Conservation (phyloP, 2,888 invertebrate species). For the Acanthosoma haemorrhoidale region DNA sequence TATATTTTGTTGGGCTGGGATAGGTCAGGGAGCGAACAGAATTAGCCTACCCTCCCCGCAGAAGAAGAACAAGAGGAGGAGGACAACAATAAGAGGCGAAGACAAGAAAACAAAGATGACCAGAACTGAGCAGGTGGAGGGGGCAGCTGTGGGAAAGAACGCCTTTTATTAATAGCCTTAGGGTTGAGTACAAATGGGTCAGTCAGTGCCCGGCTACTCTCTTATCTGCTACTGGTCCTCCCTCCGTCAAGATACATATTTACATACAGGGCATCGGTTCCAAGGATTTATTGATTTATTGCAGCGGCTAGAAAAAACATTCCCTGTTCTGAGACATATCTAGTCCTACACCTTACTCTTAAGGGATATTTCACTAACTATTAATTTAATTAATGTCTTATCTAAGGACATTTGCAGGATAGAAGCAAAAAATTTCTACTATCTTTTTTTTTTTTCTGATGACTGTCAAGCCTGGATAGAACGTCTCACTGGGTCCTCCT, state of each 20-base stretch:
- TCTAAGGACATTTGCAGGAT: not conserved
- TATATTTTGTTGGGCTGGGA: not conserved
- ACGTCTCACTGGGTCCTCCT: not conserved
- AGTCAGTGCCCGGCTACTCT: not conserved
- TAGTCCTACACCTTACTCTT: not conserved
- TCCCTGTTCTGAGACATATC: not conserved
- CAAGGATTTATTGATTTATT: too few relatives aligned
- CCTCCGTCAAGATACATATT: too few relatives aligned
- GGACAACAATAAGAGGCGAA: not conserved
- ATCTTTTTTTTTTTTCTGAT: not conserved
- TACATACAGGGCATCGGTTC: too few relatives aligned
- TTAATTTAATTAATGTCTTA: not conserved
- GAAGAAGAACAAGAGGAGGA: too few relatives aligned
- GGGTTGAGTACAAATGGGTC: not conserved
- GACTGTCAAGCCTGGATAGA: not conserved
- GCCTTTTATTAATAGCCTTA: not conserved
- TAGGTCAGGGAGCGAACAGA: not conserved
- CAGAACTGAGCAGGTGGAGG: not conserved
- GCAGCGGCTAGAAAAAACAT: too few relatives aligned
- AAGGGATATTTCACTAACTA: not conserved
- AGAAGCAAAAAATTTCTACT: not conserved
- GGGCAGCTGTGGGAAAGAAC: conserved; percentile 3
- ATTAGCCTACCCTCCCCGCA: not conserved
- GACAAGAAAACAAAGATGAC: not conserved
- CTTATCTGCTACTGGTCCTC: not conserved